Evolutionary conservation across 2,797 vertebrate species (phyloP).

Genomic region (Poecilia velifera): DNA sequence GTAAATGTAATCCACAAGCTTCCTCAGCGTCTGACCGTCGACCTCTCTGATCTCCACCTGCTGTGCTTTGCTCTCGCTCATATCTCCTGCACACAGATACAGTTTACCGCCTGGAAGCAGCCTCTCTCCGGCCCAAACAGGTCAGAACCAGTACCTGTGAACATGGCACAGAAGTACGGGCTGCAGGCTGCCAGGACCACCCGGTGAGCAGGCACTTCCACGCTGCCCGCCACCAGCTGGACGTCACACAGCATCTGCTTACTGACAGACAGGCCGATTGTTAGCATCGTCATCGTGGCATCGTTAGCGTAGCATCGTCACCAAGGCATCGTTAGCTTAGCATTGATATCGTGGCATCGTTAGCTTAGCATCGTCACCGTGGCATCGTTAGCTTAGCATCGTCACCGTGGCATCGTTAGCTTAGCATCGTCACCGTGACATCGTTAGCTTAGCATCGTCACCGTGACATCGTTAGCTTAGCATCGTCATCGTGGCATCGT

Average conservation of each 20-base stretch:
- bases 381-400: too few species aligned
- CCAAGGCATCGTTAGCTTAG: too few species aligned
- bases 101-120: not conserved
- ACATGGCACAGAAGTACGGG: slow-evolving; percentile 98
- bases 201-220: slow-evolving; percentile 92
- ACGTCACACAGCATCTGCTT: slow-evolving; percentile 94
- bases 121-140: too few species aligned
- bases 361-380: too few species aligned
- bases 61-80: slow-evolving; percentile 96
- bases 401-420: too few species aligned
- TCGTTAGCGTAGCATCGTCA: too few species aligned
- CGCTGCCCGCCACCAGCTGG: slow-evolving; percentile 89
- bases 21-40: slow-evolving; percentile 91
- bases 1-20: slow-evolving; percentile 95
- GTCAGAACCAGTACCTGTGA: slow-evolving; percentile 86
- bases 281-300: accelerated
- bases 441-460: too few species aligned
- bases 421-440: too few species aligned
- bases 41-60: slow-evolving; percentile 95
- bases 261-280: slow-evolving; percentile 67
- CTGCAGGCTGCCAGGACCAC: slow-evolving; percentile 94
- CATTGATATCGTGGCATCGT: accelerated
- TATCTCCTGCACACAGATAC: slow-evolving; percentile 83
- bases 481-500: accelerated
- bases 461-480: too few species aligned